A percentile compares a stretch with the other conserved stretches of the same genome.
phyloP scores from a whole-genome alignment of 2,888 invertebrate species.

The Erebia aethiops region DNA sequence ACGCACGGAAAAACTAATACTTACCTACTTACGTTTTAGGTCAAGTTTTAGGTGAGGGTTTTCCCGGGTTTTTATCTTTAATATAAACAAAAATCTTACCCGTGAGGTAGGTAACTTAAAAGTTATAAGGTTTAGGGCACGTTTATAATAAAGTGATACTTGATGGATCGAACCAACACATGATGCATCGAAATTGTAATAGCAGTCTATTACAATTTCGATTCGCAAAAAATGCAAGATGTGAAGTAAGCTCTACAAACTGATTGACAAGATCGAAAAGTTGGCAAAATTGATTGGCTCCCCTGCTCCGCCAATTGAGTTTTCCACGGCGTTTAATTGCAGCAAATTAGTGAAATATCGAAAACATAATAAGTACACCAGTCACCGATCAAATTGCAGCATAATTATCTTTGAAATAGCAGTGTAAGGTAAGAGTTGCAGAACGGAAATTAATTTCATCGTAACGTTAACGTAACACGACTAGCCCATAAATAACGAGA shows the following conservation, averaged over 20 bases:
- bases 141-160: too few relatives aligned
- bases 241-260: slow-evolving; percentile 3
- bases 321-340: not conserved
- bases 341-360: not conserved
- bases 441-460: slow-evolving; percentile 28
- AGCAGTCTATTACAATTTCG: too few relatives aligned
- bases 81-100: too few relatives aligned
- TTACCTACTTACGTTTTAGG: too few relatives aligned
- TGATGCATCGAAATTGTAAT: not conserved
- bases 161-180: not conserved
- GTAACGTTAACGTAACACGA: slow-evolving; percentile 22
- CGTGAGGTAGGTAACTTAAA: too few relatives aligned
- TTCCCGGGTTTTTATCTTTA: too few relatives aligned
- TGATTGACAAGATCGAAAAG: slow-evolving; percentile 11
- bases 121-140: too few relatives aligned
- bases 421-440: slow-evolving; percentile 9
- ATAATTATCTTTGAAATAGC: not conserved
- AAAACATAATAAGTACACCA: too few relatives aligned
- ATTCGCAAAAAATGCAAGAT: too few relatives aligned
- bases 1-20: too few relatives aligned
- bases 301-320: not conserved
- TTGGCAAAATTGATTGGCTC: slow-evolving; percentile 2
- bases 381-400: not conserved
- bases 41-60: too few relatives aligned
- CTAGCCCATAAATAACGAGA: slow-evolving; percentile 18